phyloP scores from a whole-genome alignment of 2,888 invertebrate genomes.

The Uloborus plumipes region DNA sequence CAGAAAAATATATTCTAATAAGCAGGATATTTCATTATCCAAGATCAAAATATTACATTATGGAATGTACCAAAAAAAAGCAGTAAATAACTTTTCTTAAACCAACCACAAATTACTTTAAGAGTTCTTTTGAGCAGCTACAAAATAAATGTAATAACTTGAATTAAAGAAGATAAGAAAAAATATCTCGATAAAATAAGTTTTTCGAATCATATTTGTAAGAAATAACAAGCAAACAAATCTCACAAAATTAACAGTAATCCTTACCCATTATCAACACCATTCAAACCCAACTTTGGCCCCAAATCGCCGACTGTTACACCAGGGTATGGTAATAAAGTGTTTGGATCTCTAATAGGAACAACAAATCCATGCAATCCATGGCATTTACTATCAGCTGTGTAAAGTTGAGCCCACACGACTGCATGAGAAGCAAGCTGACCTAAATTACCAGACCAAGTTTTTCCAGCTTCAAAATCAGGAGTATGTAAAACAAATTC shows the following conservation, averaged over 20 bases:
- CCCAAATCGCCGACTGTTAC: constrained; percentile 92
- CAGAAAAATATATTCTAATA: too few species aligned
- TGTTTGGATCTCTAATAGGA: constrained; percentile 83
- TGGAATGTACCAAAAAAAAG: too few species aligned
- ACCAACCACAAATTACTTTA: too few species aligned
- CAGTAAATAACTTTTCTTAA: too few species aligned
- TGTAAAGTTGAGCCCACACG: constrained; percentile 87
- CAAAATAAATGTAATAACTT: background rate
- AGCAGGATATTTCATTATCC: too few species aligned
- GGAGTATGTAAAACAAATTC: constrained; percentile 83
- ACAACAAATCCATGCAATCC: constrained; percentile 91
- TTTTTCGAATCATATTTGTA: background rate
- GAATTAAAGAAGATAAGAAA: background rate
- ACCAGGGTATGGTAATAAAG: constrained; percentile 81
- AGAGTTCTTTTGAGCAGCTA: background rate
- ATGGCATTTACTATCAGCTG: constrained; percentile 82
- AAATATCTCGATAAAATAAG: too few species aligned
- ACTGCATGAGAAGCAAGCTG: constrained; percentile 84
- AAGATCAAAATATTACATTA: too few species aligned
- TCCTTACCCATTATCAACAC: constrained; percentile 90
- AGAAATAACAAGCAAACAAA: background rate
- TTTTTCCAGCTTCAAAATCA: constrained; percentile 83
- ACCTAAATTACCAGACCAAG: constrained; percentile 87
- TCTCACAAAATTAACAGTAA: constrained; percentile 16
- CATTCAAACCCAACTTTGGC: constrained; percentile 90